Conservation (phyloP, 2,888 invertebrate species). For the Caenorhabditis sulstoni region DNA sequence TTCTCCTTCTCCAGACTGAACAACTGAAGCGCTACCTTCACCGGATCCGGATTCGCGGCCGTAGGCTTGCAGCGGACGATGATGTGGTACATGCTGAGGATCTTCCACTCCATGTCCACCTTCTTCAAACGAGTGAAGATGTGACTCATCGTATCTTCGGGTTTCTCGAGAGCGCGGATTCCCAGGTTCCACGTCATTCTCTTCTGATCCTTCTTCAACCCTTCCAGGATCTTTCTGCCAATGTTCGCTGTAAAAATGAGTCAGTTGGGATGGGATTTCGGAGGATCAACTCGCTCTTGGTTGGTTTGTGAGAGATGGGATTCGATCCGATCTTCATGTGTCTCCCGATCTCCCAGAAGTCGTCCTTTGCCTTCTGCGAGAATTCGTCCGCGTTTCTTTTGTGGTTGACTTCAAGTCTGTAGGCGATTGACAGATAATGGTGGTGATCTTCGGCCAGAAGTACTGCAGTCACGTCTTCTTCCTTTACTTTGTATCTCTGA, state of each 20-base stretch:
- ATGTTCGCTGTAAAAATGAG: constrained; percentile 24
- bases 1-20: constrained; percentile 89
- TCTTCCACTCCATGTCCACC: constrained; percentile 97
- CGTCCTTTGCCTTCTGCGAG: constrained; percentile 83
- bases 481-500: constrained; percentile 93
- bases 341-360: constrained; percentile 86
- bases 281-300: constrained; percentile 8
- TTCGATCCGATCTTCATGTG: constrained; percentile 20
- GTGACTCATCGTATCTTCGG: constrained; percentile 57
- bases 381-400: constrained; percentile 92
- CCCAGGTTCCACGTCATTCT: constrained; percentile 92
- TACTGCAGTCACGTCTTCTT: constrained; percentile 94
- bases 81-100: constrained; percentile 94
- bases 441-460: constrained; percentile 95
- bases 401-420: constrained; percentile 97
- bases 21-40: constrained; percentile 96
- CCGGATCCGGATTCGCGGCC: constrained; percentile 38
- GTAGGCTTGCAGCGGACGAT: constrained; percentile 91
- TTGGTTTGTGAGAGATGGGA: not conserved
- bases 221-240: constrained; percentile 49
- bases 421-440: constrained; percentile 97
- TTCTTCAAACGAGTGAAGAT: constrained; percentile 98
- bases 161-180: constrained; percentile 88
- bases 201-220: constrained; percentile 47
- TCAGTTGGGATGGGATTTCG: too few relatives aligned